A percentile compares a stretch with the other conserved stretches of the same genome.
phyloP scores from a whole-genome alignment of 1,140 invertebrate species.

The Harlomillsia oculata region DNA sequence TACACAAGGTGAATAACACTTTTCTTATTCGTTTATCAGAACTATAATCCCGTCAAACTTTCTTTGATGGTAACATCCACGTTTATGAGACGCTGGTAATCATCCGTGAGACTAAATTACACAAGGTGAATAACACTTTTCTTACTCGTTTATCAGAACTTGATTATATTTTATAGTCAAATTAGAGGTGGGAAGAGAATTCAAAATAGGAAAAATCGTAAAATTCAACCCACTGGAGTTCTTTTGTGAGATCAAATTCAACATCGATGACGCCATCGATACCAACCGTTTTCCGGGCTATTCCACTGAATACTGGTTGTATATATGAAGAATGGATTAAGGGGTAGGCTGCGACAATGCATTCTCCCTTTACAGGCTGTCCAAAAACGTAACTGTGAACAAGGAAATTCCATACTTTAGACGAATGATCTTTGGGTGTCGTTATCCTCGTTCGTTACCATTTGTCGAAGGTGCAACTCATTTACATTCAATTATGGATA shows the following conservation, averaged over 20 bases:
- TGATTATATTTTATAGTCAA: not conserved
- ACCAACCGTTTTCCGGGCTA: constrained; percentile 64
- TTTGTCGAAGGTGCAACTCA: too few species aligned
- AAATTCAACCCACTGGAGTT: constrained; percentile 46
- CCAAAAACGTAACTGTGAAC: constrained; percentile 66
- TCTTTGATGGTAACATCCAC: not conserved
- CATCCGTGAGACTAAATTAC: constrained; percentile 51
- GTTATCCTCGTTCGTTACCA: too few species aligned
- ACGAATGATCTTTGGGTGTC: too few species aligned
- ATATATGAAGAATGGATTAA: constrained; percentile 65
- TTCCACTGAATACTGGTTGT: constrained; percentile 65
- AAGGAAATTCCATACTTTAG: not conserved
- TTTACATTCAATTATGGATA: too few species aligned
- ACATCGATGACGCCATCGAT: constrained; percentile 67
- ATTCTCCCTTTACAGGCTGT: constrained; percentile 67
- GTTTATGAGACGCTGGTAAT: constrained; percentile 61
- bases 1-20: not conserved
- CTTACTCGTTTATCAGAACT: not conserved
- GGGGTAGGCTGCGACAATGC: constrained; percentile 62
- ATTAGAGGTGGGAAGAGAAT: not conserved
- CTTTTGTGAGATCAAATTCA: constrained; percentile 62
- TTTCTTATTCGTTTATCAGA: not conserved
- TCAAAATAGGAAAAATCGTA: not conserved
- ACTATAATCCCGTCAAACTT: not conserved
- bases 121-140: not conserved